These are phyloP conservation scores for Tachina fera DNA, from an alignment of 2,888 invertebrate genomes.

Conservation along the genomic window DNA sequence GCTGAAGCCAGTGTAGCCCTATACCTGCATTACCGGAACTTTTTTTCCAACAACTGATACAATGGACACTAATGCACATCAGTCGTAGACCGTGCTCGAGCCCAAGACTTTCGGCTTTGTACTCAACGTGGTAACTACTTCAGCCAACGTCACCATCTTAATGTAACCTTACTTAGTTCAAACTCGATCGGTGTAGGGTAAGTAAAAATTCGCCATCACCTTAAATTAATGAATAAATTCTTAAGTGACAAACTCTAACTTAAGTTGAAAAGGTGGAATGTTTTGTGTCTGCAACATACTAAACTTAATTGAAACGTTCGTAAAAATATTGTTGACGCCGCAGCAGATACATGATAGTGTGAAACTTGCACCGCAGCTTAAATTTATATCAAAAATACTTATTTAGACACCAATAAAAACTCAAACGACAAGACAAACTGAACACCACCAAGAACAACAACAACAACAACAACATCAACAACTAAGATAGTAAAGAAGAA, in stretches of 20 bases:
- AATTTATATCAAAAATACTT: slow-evolving; percentile 63
- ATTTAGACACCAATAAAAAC: slow-evolving; percentile 64
- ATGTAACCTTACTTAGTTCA: background rate
- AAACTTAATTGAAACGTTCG: slow-evolving; percentile 68
- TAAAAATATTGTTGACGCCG: slow-evolving; percentile 53
- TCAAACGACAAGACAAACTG: slow-evolving; percentile 29
- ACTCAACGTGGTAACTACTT: too few species aligned
- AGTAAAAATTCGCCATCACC: background rate
- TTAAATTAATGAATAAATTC: background rate
- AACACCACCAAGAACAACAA: background rate
- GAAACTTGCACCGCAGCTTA: slow-evolving; percentile 61
- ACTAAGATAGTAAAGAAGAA: background rate
- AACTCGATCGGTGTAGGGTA: background rate
- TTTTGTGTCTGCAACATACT: slow-evolving; percentile 47
- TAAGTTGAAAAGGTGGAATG: slow-evolving; percentile 35
- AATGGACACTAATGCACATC: too few species aligned
- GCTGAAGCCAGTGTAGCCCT: too few species aligned
- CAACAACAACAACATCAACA: background rate
- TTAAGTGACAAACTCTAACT: slow-evolving; percentile 15
- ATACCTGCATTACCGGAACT: too few species aligned
- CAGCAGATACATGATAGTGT: slow-evolving; percentile 60
- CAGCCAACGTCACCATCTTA: too few species aligned
- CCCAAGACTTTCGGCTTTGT: too few species aligned
- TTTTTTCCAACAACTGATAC: too few species aligned
- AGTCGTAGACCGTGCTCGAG: too few species aligned